Evolutionary conservation across 2,888 invertebrate genomes (phyloP).

Genomic region (Orthosia incerta): DNA sequence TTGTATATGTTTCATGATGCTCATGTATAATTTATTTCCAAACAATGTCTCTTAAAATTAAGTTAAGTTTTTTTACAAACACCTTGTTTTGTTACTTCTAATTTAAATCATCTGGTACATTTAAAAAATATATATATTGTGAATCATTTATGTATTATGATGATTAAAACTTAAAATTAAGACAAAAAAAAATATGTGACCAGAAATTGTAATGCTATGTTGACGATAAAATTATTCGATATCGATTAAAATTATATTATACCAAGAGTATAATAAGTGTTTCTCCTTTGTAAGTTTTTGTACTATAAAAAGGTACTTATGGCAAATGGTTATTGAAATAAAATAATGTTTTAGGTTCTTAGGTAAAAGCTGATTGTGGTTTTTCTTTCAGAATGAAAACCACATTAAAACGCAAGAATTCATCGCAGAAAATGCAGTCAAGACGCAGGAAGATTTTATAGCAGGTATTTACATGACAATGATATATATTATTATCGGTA

Average conservation of each 20-base stretch:
- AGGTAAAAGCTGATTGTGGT: constrained; percentile 31
- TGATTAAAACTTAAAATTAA: too few species aligned
- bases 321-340: constrained; percentile 67
- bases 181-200: neutral
- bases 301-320: neutral
- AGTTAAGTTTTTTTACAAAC: neutral
- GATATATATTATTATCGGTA: neutral
- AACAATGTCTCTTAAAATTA: neutral
- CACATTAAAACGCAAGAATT: neutral
- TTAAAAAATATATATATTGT: neutral
- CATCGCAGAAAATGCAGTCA: neutral
- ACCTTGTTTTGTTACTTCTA: neutral
- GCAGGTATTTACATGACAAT: constrained; percentile 13
- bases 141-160: neutral
- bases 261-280: neutral
- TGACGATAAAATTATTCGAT: neutral
- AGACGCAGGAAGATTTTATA: neutral
- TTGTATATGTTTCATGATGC: too few species aligned
- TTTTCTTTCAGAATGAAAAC: constrained; percentile 51
- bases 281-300: neutral
- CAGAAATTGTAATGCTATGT: neutral
- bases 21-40: neutral
- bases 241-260: too few species aligned
- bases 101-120: neutral
- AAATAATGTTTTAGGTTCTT: constrained; percentile 3